These are phyloP conservation scores for Tetrapedia diversipes DNA, from an alignment of 2,888 invertebrate species.

Conservation along the genomic window DNA sequence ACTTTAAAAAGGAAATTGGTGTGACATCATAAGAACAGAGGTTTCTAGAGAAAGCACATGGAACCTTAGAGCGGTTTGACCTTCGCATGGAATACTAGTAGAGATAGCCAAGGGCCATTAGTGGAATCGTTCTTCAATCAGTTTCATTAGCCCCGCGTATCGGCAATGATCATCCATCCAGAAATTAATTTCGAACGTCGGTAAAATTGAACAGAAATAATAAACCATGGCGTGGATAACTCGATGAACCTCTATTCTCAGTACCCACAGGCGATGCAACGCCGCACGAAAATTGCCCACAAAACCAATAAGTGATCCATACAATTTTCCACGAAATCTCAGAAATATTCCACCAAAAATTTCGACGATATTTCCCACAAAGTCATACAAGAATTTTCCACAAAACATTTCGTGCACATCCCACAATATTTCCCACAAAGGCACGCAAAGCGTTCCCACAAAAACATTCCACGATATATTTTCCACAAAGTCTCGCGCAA, in stretches of 20 bases:
- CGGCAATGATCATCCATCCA: conserved; percentile 29
- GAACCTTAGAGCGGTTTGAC: background rate
- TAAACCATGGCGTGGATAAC: conserved; percentile 23
- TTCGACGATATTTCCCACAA: too few species aligned
- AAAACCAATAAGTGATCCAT: too few species aligned
- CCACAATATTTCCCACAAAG: too few species aligned
- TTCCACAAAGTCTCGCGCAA: too few species aligned
- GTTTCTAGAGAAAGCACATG: background rate
- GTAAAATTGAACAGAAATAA: conserved; percentile 29
- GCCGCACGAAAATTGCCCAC: too few species aligned
- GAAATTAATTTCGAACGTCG: conserved; percentile 31
- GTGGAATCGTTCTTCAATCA: conserved; percentile 19
- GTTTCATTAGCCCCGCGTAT: conserved; percentile 28
- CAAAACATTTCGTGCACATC: too few species aligned
- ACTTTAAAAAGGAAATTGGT: background rate
- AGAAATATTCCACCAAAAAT: background rate
- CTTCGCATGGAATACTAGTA: background rate
- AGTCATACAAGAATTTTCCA: too few species aligned
- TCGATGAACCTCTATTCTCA: conserved; percentile 21
- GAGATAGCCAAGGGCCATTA: conserved; percentile 1
- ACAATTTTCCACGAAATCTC: conserved; percentile 37
- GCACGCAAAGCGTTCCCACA: too few species aligned
- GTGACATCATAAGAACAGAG: background rate
- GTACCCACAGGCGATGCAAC: background rate
- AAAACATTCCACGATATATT: too few species aligned